A percentile compares a stretch with the other conserved stretches of the same genome.
Evolutionary conservation across 2,888 invertebrate genomes (phyloP).

Genomic region (Pristionchus fissidentatus): DNA sequence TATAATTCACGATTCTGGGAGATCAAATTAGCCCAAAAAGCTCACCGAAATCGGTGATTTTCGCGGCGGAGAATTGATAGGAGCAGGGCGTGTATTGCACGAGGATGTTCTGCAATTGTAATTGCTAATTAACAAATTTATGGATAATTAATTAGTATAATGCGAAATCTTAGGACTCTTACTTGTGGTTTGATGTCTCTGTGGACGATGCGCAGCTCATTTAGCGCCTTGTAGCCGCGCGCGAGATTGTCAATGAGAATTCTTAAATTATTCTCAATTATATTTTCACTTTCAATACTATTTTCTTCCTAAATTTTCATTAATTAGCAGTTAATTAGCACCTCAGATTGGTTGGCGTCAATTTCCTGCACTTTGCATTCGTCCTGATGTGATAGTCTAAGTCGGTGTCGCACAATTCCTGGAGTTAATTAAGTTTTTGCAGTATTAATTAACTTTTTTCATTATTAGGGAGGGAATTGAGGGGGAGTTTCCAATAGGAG

Average conservation of each 20-base stretch:
- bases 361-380: slow-evolving; percentile 59
- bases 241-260: slow-evolving; percentile 70
- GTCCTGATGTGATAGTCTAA: slow-evolving; percentile 68
- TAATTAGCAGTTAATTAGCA: slow-evolving; percentile 16
- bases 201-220: slow-evolving; percentile 72
- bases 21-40: too few species aligned
- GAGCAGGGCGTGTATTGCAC: slow-evolving; percentile 60
- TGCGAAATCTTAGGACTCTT: too few species aligned
- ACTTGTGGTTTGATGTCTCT: slow-evolving; percentile 74
- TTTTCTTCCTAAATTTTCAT: background rate
- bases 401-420: slow-evolving; percentile 70
- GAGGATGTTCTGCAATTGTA: slow-evolving; percentile 64
- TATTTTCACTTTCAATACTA: background rate
- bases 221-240: slow-evolving; percentile 71
- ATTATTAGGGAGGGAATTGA: background rate
- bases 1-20: background rate
- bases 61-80: slow-evolving; percentile 63
- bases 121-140: background rate
- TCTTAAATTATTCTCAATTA: slow-evolving; percentile 59
- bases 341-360: slow-evolving; percentile 66
- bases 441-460: background rate
- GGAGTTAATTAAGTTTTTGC: too few species aligned
- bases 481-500: background rate
- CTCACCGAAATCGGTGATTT: slow-evolving; percentile 73
- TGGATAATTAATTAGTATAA: too few species aligned